Conservation (phyloP, 2,888 invertebrate genomes). For the Choristoneura rosaceana region DNA sequence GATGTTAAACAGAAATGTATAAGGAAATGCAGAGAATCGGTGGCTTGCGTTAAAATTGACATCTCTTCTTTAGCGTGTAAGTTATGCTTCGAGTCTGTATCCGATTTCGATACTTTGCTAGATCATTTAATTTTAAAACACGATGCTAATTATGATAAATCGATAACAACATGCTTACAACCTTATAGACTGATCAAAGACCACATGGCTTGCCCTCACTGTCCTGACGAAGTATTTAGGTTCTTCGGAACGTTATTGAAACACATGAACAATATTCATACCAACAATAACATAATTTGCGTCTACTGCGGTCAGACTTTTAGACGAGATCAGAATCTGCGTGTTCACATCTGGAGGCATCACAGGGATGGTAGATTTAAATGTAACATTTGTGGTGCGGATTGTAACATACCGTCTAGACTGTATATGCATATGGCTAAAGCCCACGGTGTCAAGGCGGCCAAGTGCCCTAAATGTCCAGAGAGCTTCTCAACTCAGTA, state of each 20-base stretch:
- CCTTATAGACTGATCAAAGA: slow-evolving; percentile 75
- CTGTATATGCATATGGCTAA: slow-evolving; percentile 80
- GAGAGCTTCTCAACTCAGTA: slow-evolving; percentile 82
- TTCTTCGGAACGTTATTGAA: slow-evolving; percentile 79
- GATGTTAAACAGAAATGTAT: slow-evolving; percentile 76
- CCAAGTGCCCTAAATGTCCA: slow-evolving; percentile 75
- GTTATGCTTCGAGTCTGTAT: slow-evolving; percentile 71
- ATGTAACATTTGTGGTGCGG: slow-evolving; percentile 72
- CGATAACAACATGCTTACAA: slow-evolving; percentile 75
- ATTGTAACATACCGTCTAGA: slow-evolving; percentile 78
- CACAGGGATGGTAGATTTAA: slow-evolving; percentile 76
- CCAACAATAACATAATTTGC: slow-evolving; percentile 78
- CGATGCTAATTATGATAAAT: slow-evolving; percentile 73
- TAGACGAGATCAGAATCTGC: slow-evolving; percentile 74
- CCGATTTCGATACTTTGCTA: slow-evolving; percentile 66
- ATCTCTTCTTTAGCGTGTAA: slow-evolving; percentile 74
- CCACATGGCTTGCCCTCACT: slow-evolving; percentile 75
- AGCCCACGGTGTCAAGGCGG: slow-evolving; percentile 75
- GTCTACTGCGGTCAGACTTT: slow-evolving; percentile 79
- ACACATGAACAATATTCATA: slow-evolving; percentile 77
- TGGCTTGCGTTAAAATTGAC: slow-evolving; percentile 79
- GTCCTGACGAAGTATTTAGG: slow-evolving; percentile 70
- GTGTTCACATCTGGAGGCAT: slow-evolving; percentile 79
- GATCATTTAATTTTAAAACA: slow-evolving; percentile 76
- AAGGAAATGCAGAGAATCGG: slow-evolving; percentile 75